A percentile compares a stretch with the other conserved stretches of the same genome.
phyloP scores from a whole-genome alignment of 2,797 vertebrate species.

The Argya squamiceps region DNA sequence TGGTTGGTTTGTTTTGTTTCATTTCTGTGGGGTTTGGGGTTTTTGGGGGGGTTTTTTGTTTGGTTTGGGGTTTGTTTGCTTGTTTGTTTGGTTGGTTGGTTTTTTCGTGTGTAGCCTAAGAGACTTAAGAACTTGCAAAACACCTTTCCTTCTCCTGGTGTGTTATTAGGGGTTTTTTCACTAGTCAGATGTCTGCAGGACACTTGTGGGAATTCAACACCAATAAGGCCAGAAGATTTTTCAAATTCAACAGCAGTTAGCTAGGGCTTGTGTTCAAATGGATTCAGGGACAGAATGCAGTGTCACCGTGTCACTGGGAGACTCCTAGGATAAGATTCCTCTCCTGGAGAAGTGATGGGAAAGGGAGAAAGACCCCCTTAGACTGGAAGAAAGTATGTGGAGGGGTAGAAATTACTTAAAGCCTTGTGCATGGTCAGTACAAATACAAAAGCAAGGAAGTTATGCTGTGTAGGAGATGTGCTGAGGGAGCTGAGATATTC shows the following conservation, averaged over 20 bases:
- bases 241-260: background rate
- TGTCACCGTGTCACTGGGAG: background rate
- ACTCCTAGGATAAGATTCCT: background rate
- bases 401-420: background rate
- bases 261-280: background rate
- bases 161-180: background rate
- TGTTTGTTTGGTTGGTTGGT: background rate
- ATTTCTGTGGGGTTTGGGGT: background rate
- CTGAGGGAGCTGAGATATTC: background rate
- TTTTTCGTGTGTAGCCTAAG: background rate
- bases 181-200: background rate
- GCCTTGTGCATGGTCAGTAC: background rate
- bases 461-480: background rate
- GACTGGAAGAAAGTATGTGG: background rate
- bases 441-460: background rate
- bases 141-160: fast-evolving
- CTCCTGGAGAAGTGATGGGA: background rate
- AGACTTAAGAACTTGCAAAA: background rate
- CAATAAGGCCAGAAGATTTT: background rate
- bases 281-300: background rate
- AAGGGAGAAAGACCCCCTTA: background rate
- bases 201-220: background rate
- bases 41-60: fast-evolving
- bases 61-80: too few relatives aligned
- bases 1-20: background rate